Evolutionary conservation across 53 echinoderm and acorn worm genomes (phyloP), one percentile per base, ranked within the genome.

Genomic region (Echinometra lucunter): DNA sequence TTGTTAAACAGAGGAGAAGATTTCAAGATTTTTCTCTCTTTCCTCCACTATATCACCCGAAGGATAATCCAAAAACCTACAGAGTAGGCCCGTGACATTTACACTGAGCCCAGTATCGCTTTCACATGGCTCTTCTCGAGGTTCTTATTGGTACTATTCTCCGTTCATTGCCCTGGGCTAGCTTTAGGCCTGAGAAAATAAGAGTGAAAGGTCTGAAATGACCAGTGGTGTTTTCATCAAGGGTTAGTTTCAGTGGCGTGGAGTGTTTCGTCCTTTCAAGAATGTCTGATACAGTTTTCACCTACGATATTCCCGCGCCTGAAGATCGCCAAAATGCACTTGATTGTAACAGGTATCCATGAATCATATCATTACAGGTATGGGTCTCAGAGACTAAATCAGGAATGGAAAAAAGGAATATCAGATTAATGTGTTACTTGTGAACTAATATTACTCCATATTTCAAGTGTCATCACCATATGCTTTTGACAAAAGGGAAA

Each of bases 61-160:
- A n/a, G 85, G 85, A 49, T 9, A 85, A 47, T 47, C 49, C 49
- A 49, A 85, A 44, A 47, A 28, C 85, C 40, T 28, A 81, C 81
- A 85, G 49, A 85, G 85, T 85, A 47, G 85, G 49, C 85, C 49
- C 85, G 85, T 85, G 85, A 85, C 85, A 85, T 85, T 85, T 85
- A 85, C 49, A 85, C 6, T 85, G 85, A 85, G 85, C 10, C n/a
- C 49, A 6, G 85, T 85, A 85, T 85, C 85, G n/a, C 49, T 85
- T 83, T 85, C 85, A 85, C 85, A 85, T 3, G 3, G 13, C 85
- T 85, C 85, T 85, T 85, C 45, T 49, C 8, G 25, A 28, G 45
- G 85, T 85, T 49, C 27, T 85, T 85, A 85, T 85, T 85, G 49
- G 45, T 85, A 85, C 85, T 49, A 17, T 53, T 85, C 85, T 49